A percentile compares a stretch with the other conserved stretches of the same genome.
Conservation (phyloP, 2,888 invertebrate genomes). For the Campoletis raptor region DNA sequence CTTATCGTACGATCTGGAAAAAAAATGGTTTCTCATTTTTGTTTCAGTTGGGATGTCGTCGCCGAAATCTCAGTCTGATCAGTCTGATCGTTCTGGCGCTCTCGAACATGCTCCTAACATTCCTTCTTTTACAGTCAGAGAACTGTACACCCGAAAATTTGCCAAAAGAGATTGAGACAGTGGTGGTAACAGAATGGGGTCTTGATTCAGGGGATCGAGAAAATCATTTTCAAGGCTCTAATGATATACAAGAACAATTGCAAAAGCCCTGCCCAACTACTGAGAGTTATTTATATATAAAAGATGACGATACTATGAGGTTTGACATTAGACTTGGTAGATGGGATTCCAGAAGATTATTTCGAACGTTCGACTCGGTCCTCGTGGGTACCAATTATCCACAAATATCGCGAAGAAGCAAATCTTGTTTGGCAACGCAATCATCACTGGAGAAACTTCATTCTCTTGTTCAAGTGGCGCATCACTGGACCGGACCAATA, state of each 20-base stretch:
- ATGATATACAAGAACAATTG: constrained; percentile 59
- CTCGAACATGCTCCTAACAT: constrained; percentile 88
- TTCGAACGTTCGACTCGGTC: constrained; percentile 91
- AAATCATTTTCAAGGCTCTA: constrained; percentile 43
- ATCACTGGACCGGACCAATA: constrained; percentile 94
- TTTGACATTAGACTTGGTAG: constrained; percentile 90
- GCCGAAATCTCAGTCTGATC: constrained; percentile 90
- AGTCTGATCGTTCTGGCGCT: constrained; percentile 89
- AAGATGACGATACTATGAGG: constrained; percentile 81
- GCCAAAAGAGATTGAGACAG: constrained; percentile 70
- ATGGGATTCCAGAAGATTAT: constrained; percentile 90
- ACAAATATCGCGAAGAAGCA: constrained; percentile 87
- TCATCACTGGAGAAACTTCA: constrained; percentile 93
- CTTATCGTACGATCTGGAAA: neutral
- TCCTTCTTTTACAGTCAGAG: constrained; percentile 87
- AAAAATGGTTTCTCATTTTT: constrained; percentile 33
- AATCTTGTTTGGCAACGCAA: constrained; percentile 93
- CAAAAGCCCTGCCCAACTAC: constrained; percentile 72
- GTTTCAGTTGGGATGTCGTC: constrained; percentile 87
- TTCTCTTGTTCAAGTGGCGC: constrained; percentile 91
- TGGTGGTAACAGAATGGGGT: constrained; percentile 77
- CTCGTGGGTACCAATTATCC: constrained; percentile 89
- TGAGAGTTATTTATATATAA: constrained; percentile 71
- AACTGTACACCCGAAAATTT: constrained; percentile 82
- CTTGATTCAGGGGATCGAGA: constrained; percentile 45